Evolutionary conservation across 2,797 vertebrate species (phyloP).

Genomic region (Mionectes olivaceus): DNA sequence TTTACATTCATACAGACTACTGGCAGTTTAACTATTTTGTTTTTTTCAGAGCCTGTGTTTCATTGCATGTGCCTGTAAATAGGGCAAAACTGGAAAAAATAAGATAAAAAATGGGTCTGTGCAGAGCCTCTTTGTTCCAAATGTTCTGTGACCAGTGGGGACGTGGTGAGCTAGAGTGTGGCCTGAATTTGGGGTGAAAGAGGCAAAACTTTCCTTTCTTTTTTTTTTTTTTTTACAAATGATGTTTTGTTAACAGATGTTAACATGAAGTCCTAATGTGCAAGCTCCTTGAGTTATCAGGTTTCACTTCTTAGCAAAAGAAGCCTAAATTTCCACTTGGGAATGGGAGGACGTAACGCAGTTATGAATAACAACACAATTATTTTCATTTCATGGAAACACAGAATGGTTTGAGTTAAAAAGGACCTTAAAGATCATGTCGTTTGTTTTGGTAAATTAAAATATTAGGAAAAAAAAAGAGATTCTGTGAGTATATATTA

Average conservation of each 20-base stretch:
- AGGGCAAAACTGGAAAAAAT: background rate
- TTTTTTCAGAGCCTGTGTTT: background rate
- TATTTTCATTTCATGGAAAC: background rate
- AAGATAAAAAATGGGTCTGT: rapidly evolving
- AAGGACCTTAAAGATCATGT: background rate
- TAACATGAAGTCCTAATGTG: background rate
- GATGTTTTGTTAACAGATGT: too few relatives aligned
- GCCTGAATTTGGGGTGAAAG: background rate
- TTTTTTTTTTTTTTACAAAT: background rate
- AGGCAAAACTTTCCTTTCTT: background rate
- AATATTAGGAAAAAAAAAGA: background rate
- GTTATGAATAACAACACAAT: background rate
- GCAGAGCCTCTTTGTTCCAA: background rate
- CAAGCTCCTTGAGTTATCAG: background rate
- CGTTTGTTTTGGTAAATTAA: background rate
- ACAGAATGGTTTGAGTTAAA: background rate
- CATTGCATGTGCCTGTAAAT: background rate
- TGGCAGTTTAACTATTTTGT: background rate
- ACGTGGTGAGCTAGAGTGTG: background rate
- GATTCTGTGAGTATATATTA: background rate
- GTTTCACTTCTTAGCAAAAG: background rate
- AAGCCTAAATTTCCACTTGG: background rate
- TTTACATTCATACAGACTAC: rapidly evolving
- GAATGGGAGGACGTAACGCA: background rate
- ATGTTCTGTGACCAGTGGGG: rapidly evolving